Evolutionary conservation across 2,113 vertebrate species (phyloP), one percentile per base, ranked within the genome.

Genomic region (Petaurus breviceps): DNA sequence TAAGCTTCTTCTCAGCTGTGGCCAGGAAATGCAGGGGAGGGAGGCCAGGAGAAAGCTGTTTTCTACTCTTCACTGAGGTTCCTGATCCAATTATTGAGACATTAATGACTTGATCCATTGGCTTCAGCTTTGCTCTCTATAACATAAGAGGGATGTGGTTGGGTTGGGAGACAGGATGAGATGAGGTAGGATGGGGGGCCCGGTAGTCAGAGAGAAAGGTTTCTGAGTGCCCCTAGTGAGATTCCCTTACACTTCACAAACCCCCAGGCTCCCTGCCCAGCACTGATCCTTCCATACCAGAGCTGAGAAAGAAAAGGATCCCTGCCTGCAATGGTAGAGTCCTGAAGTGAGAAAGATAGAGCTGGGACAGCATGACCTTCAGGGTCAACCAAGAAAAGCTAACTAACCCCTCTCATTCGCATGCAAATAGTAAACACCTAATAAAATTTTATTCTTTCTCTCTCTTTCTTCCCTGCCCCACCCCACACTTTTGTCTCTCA

Each of bases 201-300:
- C 37, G 91, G 7, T 51, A 77, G 92, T 92, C 95, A 97, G 68
- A 89, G 89, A 96, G 50, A 94, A 52, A n/a, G 77, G 93, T 93
- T 97, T 92, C 50, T 96, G 97, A n/a, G 94, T 9, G 57, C 94
- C 95, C 61, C 92, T 94, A 51, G 95, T 95, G 12, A 94, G 61
- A 94, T 94, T 90, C 96, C 61, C 54, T 92, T 77, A 95, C n/a
- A 43, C 6, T 43, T 9, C 61, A 52, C 57, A 77, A n/a, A n/a
- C 61, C 95, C 57, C 94, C n/a, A 94, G 92, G 92, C 92, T 93
- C 8, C 93, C 14, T 49, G 47, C 47, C 47, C 47, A 94, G 94
- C 90, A 96, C 95, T 97, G 92, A 96, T 97, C 92, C 0, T 1
- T 49, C 68, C 16, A 43, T 7, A 84, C n/a, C 19, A 8, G 1